Evolutionary conservation across 2,888 invertebrate species (phyloP), one percentile per base, ranked within the genome.

Genomic region (Mimas tiliae): DNA sequence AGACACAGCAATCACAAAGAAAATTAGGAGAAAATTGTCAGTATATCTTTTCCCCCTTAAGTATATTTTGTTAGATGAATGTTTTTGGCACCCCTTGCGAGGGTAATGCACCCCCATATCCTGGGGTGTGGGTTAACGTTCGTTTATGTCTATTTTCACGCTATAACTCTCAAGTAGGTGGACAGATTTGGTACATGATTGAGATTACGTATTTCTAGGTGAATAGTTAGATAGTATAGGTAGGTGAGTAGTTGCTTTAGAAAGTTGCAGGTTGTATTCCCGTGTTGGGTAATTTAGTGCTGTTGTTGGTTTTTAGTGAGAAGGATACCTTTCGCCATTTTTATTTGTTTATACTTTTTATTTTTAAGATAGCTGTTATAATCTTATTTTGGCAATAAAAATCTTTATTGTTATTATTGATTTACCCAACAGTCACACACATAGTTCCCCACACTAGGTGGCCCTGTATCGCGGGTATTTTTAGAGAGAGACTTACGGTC

Each of bases 41-140:
- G 19, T 50, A 19, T 50, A 48, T 48, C 16, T 16, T 48, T 50
- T 16, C 3, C n/a, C 9, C 50, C 50, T 9, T 6, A 38, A 58
- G 19, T 58, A 38, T 42, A 38, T 42, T 58, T 63, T 45, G 50
- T 19, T 38, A 51, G 62, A 34, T 33, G 55, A 58, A 42, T 58
- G 38, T 58, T 55, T 55, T 42, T 58, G 71, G 71, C 42, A 69
- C 68, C 71, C 64, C 52, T 55, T 65, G 27, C 67, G 68, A 73
- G 69, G 71, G 34, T 67, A 66, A 66, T 12, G 69, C 66, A 38
- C 63, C 68, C 64, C 70, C 69, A 72, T 72, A 62, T 63, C 63
- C 45, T 27, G 52, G 62, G 52, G 55, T 38, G 55, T 52, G 34
- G 63, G 53, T 34, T 38, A 55, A 9, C 34, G 55, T 27, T 53